Evolutionary conservation across 2,797 vertebrate genomes (phyloP).

Genomic region (Hemibagrus guttatus): DNA sequence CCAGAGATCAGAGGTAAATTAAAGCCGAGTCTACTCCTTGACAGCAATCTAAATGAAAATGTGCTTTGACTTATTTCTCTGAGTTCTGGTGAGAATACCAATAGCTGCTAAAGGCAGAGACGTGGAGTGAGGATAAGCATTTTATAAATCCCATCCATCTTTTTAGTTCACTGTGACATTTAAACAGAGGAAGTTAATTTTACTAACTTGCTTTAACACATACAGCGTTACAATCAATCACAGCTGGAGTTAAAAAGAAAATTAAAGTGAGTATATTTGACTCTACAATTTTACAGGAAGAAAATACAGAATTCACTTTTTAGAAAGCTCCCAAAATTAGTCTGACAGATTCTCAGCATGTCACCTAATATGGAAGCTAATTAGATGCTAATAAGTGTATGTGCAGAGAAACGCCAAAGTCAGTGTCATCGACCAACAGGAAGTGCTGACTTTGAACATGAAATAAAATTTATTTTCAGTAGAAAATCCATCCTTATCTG

Average conservation of each 20-base stretch:
- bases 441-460: conserved; percentile 9
- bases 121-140: conserved; percentile 62
- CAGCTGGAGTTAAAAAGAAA: not conserved
- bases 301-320: conserved; percentile 17
- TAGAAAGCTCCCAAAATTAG: conserved; percentile 31
- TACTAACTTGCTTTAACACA: conserved; percentile 39
- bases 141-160: conserved; percentile 62
- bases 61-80: conserved; percentile 67
- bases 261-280: conserved; percentile 19
- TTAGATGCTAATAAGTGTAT: conserved; percentile 57
- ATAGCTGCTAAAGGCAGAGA: conserved; percentile 71
- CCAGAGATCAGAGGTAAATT: conserved; percentile 61
- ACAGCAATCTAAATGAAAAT: conserved; percentile 73
- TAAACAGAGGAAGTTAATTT: conserved; percentile 45
- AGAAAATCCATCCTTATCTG: conserved; percentile 72
- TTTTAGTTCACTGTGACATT: conserved; percentile 53
- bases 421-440: conserved; percentile 39
- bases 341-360: conserved; percentile 62
- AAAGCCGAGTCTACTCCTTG: conserved; percentile 68
- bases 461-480: conserved; percentile 62
- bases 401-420: conserved; percentile 2
- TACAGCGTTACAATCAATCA: conserved; percentile 28
- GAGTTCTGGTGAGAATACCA: conserved; percentile 74
- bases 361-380: conserved; percentile 60
- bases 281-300: conserved; percentile 10